Base-by-base conservation (phyloP, 2,113 vertebrate genomes). In the Macquaria australasica region DNA sequence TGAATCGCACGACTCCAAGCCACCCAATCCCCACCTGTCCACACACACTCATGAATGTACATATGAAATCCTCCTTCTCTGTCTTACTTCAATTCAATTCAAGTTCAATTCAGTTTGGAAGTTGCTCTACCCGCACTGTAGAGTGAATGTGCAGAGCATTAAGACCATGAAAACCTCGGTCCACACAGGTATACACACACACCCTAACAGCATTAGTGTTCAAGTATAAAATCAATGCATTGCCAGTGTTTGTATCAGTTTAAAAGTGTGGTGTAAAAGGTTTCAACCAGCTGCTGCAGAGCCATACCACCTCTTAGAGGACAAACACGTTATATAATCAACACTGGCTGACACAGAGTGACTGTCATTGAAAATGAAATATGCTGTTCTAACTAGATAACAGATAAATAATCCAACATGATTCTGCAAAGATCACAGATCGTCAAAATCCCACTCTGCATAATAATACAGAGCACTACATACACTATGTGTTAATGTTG, bases 11-110 rank as follows among this genome's bases (percentile, higher is more conserved):
- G 37, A 85, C 55, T 63, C 68, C 45, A 50, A 81, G 51, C 72
- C 86, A 66, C 45, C 83, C 81, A 74, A 73, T 79, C 71, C 67
- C 71, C 84, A 85, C 83, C 83, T 86, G 77, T 81, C 34, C 63
- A 10, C 53, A 55, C 73, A 51, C 56, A 41, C 50, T 9, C 37
- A 69, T n/a, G 5, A 62, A 45, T 48, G 21, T 6, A 48, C 59
- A 51, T 59, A 63, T 60, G 66, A 51, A 60, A 55, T 66, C 48
- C 45, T 34, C 45, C 6, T 53, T 39, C 41, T 41, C 41, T 41
- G 41, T 76, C 62, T 71, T 8, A 48, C 41, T 53, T 59, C 41
- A 31, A 15, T 41, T 79, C 21, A 21, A 60, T 51, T 51, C 10
- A 14, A 25, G 6, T 28, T 37, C 20, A 34, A 12, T 62, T 80